phyloP scores from a whole-genome alignment of 2,888 invertebrate species.

The Ptychoptera albimana region DNA sequence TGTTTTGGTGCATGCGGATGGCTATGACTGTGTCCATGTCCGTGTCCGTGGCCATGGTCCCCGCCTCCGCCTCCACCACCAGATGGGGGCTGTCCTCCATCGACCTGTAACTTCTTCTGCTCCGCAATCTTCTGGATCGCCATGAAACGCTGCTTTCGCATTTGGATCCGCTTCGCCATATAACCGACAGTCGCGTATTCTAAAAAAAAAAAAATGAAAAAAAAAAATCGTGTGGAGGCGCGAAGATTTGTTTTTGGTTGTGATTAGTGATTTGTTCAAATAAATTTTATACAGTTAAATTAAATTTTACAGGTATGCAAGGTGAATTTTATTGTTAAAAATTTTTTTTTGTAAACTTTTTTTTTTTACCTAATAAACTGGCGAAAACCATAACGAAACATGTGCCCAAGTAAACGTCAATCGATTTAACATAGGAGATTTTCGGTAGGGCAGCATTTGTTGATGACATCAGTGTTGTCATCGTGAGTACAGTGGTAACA shows the following conservation, averaged over 20 bases:
- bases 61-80: constrained; percentile 25
- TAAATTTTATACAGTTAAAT: too few species aligned
- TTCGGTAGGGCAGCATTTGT: constrained; percentile 94
- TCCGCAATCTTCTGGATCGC: constrained; percentile 84
- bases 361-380: constrained; percentile 71
- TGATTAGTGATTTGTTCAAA: too few species aligned
- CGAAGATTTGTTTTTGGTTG: too few species aligned
- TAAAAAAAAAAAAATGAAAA: constrained; percentile 34
- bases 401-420: constrained; percentile 92
- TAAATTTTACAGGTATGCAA: too few species aligned
- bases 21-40: constrained; percentile 33
- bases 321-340: too few species aligned
- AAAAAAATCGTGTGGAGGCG: too few species aligned
- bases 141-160: constrained; percentile 84
- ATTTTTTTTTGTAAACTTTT: constrained; percentile 12
- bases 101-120: constrained; percentile 75
- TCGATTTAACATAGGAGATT: constrained; percentile 95
- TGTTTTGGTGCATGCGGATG: constrained; percentile 34
- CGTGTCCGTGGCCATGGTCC: constrained; percentile 35
- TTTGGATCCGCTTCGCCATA: constrained; percentile 93
- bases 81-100: constrained; percentile 54
- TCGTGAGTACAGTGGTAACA: constrained; percentile 91
- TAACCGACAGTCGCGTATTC: constrained; percentile 97
- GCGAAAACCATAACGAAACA: constrained; percentile 99
- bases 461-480: constrained; percentile 95